These are phyloP conservation scores for Ascaphus truei DNA, from an alignment of 2,113 vertebrate genomes.

Conservation along the genomic window DNA sequence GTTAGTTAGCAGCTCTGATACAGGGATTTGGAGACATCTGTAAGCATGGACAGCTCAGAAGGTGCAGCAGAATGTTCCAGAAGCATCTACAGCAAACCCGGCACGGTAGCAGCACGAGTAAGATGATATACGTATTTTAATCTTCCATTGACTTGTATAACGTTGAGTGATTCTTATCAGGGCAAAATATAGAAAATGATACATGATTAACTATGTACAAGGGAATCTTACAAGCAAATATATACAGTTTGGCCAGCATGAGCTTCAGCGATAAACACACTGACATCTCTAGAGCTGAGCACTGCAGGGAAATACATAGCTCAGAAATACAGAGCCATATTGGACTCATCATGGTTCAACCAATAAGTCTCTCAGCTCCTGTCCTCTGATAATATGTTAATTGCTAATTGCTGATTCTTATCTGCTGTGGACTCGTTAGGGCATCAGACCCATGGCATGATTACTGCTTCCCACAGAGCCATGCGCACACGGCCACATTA, in stretches of 20 bases:
- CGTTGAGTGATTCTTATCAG: neutral
- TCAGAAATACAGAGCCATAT: neutral
- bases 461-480: neutral
- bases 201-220: neutral
- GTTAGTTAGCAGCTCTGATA: no score
- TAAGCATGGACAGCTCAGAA: no score
- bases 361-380: neutral
- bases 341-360: neutral
- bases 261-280: neutral
- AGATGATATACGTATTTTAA: no score
- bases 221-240: neutral
- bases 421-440: slow-evolving; percentile 15
- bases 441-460: slow-evolving; percentile 4
- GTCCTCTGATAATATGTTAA: slow-evolving; percentile 35
- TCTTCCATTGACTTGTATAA: neutral
- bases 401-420: slow-evolving; percentile 34
- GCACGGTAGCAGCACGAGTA: no score
- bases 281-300: neutral
- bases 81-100: no score
- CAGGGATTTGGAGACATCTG: no score
- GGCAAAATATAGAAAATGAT: neutral
- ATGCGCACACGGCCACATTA: neutral
- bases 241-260: neutral
- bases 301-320: neutral
- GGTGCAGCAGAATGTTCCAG: no score